A percentile compares a stretch with the other conserved stretches of the same genome.
These are phyloP conservation scores for Ivindomyrus marchei DNA, from an alignment of 2,113 vertebrate genomes.

Conservation along the genomic window DNA sequence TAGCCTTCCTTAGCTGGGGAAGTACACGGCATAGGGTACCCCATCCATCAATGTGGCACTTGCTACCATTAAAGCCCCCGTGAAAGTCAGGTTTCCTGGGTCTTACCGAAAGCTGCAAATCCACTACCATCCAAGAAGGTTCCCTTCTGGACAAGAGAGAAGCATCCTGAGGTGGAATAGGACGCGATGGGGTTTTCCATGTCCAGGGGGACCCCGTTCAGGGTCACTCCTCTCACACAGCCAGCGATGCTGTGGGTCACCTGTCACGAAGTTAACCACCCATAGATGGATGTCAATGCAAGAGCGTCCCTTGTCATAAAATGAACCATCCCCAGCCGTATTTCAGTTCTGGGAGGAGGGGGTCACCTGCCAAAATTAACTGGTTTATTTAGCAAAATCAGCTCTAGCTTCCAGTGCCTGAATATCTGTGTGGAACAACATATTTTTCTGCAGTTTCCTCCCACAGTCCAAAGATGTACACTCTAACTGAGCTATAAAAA, in stretches of 20 bases:
- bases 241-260: conserved; percentile 76
- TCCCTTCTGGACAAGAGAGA: conserved; percentile 66
- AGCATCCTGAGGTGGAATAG: conserved; percentile 69
- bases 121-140: conserved; percentile 85
- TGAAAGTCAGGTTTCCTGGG: neutral
- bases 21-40: neutral
- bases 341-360: neutral
- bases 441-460: neutral
- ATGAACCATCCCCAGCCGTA: conserved; percentile 9
- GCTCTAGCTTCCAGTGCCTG: neutral
- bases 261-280: conserved; percentile 49
- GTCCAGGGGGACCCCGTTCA: conserved; percentile 66
- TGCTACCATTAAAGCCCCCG: neutral
- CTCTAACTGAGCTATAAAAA: neutral
- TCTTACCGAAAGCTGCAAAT: conserved; percentile 75
- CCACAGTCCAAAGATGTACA: neutral
- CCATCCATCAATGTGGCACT: neutral
- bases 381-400: neutral
- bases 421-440: neutral
- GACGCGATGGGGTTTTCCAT: conserved; percentile 48
- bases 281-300: neutral
- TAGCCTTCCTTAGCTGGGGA: conserved; percentile 78
- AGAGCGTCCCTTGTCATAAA: conserved; percentile 61
- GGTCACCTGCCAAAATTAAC: neutral
- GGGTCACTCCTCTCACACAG: conserved; percentile 65